These are phyloP conservation scores for Gadopsis marmoratus DNA, from an alignment of 2,797 vertebrate genomes.

Conservation along the genomic window DNA sequence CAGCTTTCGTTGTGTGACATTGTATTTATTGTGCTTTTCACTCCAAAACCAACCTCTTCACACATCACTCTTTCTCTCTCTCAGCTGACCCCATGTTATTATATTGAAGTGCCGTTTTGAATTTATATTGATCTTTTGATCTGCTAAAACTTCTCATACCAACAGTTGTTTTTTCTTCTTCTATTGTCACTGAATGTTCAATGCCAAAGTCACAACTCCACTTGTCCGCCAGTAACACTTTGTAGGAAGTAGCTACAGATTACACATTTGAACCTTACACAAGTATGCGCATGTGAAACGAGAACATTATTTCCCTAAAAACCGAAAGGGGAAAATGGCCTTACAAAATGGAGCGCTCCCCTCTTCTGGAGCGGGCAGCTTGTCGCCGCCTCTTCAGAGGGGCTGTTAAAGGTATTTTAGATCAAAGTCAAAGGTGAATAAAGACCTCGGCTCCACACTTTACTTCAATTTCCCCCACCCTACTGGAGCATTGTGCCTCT, in stretches of 20 bases:
- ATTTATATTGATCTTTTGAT: slow-evolving; percentile 20
- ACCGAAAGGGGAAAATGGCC: slow-evolving; percentile 20
- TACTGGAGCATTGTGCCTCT: slow-evolving; percentile 61
- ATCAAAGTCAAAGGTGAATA: slow-evolving; percentile 77
- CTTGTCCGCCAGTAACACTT: background rate
- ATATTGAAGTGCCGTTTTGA: background rate
- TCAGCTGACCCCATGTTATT: slow-evolving; percentile 1
- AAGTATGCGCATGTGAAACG: slow-evolving; percentile 39
- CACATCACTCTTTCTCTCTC: too few relatives aligned
- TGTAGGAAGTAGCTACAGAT: slow-evolving; percentile 7
- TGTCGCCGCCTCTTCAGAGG: slow-evolving; percentile 52
- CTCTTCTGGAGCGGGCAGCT: slow-evolving; percentile 36
- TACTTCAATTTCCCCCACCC: slow-evolving; percentile 72
- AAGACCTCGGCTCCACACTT: slow-evolving; percentile 72
- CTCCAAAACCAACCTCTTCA: too few relatives aligned
- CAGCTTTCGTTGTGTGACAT: too few relatives aligned
- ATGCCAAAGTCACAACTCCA: background rate
- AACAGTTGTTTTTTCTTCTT: background rate
- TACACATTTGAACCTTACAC: slow-evolving; percentile 19
- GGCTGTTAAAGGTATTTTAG: slow-evolving; percentile 75
- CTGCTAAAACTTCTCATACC: background rate
- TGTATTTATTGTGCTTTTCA: too few relatives aligned
- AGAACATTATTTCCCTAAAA: slow-evolving; percentile 47
- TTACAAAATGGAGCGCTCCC: slow-evolving; percentile 42
- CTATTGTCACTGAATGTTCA: background rate